Evolutionary conservation across 1,140 invertebrate genomes (phyloP), one percentile per base, ranked within the genome.

Genomic region (Medauroidea extradentata): DNA sequence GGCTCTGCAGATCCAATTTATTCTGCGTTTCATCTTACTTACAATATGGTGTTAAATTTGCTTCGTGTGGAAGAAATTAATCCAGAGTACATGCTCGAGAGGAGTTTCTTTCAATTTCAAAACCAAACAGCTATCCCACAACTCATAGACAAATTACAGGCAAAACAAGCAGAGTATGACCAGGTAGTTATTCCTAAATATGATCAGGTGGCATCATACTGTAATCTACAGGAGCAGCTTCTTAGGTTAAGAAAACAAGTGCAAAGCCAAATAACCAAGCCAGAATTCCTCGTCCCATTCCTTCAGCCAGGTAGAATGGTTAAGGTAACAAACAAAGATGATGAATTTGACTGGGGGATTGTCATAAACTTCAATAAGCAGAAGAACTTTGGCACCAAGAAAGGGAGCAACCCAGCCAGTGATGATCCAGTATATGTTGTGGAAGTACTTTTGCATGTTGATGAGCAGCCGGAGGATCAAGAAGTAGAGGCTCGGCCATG

Each of bases 21-120:
- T 75, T 98, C 95, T 1, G 96, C 97, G 0, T 99, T 99, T 77
- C 96, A 99, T 77, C 79, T 99, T 46, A 99, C 97, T 0, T 99
- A 99, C 72, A 99, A 99, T 72, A 99, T 99, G 98, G 94, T 99
- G 9, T 76, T 99, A 8, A 99, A 99, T 83, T 78, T 99, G 60
- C 75, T 99, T 38, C 75, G 88, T 71, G 98, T 99, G 5, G 97
- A 99, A 78, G 97, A 98, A 79, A 98, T 99, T 57, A 99, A 99
- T 81, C 97, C 98, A 0, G 96, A 99, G 74, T 99, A 97, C 67
- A 99, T 99, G 94, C 78, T 99, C 67, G 95, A 99, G 72, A 83
- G 95, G 62, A 97, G 94, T 67, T 99, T 99, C 75, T 97, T 90
- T 76, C 97, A 99, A 74, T 99, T 99, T 71, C 98, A 99, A 79